Percentiles rank a stretch among this genome's conserved stretches.
Evolutionary conservation across 2,888 invertebrate genomes (phyloP).

Genomic region (Tetragnatha montana): DNA sequence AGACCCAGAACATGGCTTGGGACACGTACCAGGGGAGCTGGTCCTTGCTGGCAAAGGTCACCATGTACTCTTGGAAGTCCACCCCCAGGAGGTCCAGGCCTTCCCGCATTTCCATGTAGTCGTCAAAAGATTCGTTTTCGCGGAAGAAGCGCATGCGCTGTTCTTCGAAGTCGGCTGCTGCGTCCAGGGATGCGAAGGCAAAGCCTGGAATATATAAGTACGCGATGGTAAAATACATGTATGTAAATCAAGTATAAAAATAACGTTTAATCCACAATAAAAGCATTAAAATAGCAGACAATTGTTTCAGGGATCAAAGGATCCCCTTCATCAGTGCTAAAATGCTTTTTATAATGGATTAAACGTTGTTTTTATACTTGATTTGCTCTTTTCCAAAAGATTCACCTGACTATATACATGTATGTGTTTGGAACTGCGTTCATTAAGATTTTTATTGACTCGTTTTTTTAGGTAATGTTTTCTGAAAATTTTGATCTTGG

Average conservation of each 20-base stretch:
- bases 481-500: too few relatives aligned
- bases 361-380: too few relatives aligned
- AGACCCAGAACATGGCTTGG: constrained; percentile 84
- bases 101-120: constrained; percentile 90
- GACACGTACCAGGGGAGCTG: constrained; percentile 81
- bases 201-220: constrained; percentile 77
- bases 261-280: too few relatives aligned
- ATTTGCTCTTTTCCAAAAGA: too few relatives aligned
- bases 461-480: too few relatives aligned
- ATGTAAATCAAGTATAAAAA: background rate
- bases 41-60: constrained; percentile 78
- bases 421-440: too few relatives aligned
- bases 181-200: constrained; percentile 86
- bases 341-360: too few relatives aligned
- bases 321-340: too few relatives aligned
- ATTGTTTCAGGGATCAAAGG: too few relatives aligned
- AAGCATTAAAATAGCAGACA: background rate
- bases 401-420: too few relatives aligned
- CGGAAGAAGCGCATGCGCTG: constrained; percentile 86
- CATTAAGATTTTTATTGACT: too few relatives aligned
- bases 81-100: constrained; percentile 84
- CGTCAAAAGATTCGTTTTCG: constrained; percentile 86
- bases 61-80: constrained; percentile 77
- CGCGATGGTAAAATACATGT: background rate
- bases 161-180: constrained; percentile 87